Evolutionary conservation across 2,888 invertebrate genomes (phyloP).

Genomic region (Drosophila melanosoma): DNA sequence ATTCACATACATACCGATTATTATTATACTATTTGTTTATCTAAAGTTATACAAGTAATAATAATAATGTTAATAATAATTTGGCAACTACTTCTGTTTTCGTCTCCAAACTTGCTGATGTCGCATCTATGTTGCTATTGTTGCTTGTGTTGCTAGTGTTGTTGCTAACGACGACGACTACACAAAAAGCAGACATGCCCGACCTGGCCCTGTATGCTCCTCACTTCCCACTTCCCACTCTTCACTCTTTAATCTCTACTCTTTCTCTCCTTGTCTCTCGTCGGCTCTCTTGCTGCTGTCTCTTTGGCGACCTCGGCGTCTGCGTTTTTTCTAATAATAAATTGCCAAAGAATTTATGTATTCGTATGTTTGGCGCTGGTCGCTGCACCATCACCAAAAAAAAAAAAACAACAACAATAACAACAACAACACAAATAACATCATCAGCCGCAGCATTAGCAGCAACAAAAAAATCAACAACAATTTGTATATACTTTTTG

Average conservation of each 20-base stretch:
- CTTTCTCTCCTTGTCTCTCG: not conserved
- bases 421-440: constrained; percentile 30
- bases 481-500: constrained; percentile 29
- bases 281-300: constrained; percentile 9
- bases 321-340: constrained; percentile 76
- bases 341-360: constrained; percentile 74
- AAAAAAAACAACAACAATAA: constrained; percentile 26
- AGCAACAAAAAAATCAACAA: constrained; percentile 7
- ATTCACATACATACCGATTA: not conserved
- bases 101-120: not conserved
- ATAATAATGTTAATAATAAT: constrained; percentile 67
- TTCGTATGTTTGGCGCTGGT: constrained; percentile 54
- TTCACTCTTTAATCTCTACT: not conserved
- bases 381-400: constrained; percentile 46
- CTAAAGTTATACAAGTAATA: constrained; percentile 60
- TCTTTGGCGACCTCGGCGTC: constrained; percentile 60
- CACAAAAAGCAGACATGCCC: constrained; percentile 33
- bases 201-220: constrained; percentile 17
- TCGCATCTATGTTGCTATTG: constrained; percentile 9
- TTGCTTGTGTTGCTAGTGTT: constrained; percentile 40
- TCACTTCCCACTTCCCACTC: not conserved
- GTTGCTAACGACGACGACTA: constrained; percentile 54
- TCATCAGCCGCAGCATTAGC: constrained; percentile 14
- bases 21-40: constrained; percentile 57
- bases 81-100: constrained; percentile 60